Conservation (phyloP, 1,140 invertebrate species). For the Calycopis cecrops region DNA sequence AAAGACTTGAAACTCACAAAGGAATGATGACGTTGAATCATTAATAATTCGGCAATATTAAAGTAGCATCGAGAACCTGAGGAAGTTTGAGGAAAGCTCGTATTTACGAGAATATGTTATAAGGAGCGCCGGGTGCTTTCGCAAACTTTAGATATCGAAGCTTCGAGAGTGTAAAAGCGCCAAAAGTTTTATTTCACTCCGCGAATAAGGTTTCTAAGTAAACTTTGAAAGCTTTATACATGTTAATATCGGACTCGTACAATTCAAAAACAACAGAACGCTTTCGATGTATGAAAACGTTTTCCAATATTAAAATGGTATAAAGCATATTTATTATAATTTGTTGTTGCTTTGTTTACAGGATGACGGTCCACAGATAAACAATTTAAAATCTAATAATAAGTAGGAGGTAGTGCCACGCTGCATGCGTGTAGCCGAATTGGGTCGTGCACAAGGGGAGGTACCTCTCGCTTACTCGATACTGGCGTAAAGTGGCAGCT, state of each 20-base stretch:
- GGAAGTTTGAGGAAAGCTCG: background rate
- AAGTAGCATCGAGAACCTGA: background rate
- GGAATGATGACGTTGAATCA: background rate
- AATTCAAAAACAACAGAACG: no score
- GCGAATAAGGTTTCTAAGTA: background rate
- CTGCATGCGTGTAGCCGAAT: no score
- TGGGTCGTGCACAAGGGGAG: no score
- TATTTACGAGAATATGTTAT: conserved; percentile 6
- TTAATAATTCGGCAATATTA: background rate
- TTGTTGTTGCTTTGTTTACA: no score
- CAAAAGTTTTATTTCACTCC: conserved; percentile 6
- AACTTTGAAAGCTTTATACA: background rate
- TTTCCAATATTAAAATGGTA: no score
- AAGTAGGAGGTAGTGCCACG: no score
- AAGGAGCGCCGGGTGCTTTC: conserved; percentile 3
- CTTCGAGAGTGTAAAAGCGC: conserved; percentile 1
- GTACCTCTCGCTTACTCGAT: no score
- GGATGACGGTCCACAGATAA: no score
- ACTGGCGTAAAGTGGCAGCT: no score
- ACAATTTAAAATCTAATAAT: no score
- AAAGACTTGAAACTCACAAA: background rate
- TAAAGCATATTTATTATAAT: no score
- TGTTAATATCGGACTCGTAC: background rate
- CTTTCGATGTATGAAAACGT: no score
- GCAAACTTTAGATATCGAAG: conserved; percentile 4